Evolutionary conservation across 2,797 vertebrate genomes (phyloP), one percentile per base, ranked within the genome.

Genomic region (Sitta carolinensis): DNA sequence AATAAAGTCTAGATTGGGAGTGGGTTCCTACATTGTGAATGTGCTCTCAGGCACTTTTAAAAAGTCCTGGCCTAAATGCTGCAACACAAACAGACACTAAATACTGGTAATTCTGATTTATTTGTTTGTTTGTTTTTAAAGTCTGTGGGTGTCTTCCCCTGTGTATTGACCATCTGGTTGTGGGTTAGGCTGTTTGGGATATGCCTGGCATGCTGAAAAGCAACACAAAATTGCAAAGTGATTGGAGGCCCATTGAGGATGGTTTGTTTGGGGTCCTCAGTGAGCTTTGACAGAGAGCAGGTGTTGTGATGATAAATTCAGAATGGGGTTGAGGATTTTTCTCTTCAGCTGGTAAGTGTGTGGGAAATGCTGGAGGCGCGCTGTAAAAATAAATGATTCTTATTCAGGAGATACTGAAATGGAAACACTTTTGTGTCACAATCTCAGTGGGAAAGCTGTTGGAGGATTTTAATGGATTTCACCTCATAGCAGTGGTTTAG

Each of bases 101-200:
- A 64, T 55, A 38, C 48, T 88, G 54, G 59, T 76, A 74, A 89
- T 76, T 93, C 42, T 84, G 89, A 83, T 94, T 89, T 93, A 16
- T 95, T 93, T 77, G 36, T 85, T 94, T 84, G 48, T 87, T 94
- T 94, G 69, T 85, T 96, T 96, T 90, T 77, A 36, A 82, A 90
- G 66, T 69, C 90, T 82, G 73, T 90, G 88, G 82, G 72, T 93
- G 87, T 84, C 79, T 93, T 92, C 87, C 87, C 76, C 85, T 86
- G 89, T 61, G 92, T 74, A 74, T 73, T 95, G 92, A 75, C 95
- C 95, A 96, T 96, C 94, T 95, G 94, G 84, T 78, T 94, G 86
- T 87, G 92, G 93, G 81, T 95, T 95, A 82, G 90, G 29, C 85
- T 86, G 91, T 74, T 94, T 89, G 85, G 87, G 87, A 80, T 91